Conservation (phyloP, 2,113 vertebrate species). For the Neogobius melanostomus region DNA sequence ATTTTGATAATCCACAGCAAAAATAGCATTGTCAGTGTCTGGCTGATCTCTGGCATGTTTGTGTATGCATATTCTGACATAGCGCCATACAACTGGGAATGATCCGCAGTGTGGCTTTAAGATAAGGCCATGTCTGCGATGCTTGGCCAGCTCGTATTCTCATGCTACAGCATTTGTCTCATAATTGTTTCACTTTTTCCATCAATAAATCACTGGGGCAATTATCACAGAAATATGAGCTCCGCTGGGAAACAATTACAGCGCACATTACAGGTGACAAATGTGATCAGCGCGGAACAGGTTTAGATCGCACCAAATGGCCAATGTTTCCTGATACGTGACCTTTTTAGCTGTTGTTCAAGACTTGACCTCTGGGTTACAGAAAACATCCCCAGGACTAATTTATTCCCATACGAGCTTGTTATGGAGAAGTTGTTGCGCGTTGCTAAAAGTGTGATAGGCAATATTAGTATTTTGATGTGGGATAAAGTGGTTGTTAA, state of each 20-base stretch:
- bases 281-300: slow-evolving; percentile 30
- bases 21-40: too few relatives aligned
- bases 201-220: slow-evolving; percentile 30
- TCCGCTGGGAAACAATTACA: slow-evolving; percentile 26
- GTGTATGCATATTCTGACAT: too few relatives aligned
- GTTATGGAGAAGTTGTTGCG: background rate
- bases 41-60: too few relatives aligned
- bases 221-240: slow-evolving; percentile 48
- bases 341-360: slow-evolving; percentile 39
- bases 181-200: background rate
- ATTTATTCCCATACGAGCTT: slow-evolving; percentile 12
- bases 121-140: too few relatives aligned
- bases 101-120: too few relatives aligned
- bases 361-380: slow-evolving; percentile 37
- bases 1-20: too few relatives aligned
- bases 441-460: too few relatives aligned
- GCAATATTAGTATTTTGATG: background rate
- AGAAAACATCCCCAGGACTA: slow-evolving; percentile 18
- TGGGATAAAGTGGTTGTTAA: background rate
- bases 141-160: too few relatives aligned
- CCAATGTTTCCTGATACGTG: slow-evolving; percentile 13
- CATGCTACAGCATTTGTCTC: background rate
- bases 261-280: slow-evolving; percentile 48
- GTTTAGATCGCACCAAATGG: slow-evolving; percentile 5
- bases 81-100: too few relatives aligned